Percentiles rank a stretch among this genome's conserved stretches.
Evolutionary conservation across 2,888 invertebrate genomes (phyloP).

Genomic region (Plutella xylostella): DNA sequence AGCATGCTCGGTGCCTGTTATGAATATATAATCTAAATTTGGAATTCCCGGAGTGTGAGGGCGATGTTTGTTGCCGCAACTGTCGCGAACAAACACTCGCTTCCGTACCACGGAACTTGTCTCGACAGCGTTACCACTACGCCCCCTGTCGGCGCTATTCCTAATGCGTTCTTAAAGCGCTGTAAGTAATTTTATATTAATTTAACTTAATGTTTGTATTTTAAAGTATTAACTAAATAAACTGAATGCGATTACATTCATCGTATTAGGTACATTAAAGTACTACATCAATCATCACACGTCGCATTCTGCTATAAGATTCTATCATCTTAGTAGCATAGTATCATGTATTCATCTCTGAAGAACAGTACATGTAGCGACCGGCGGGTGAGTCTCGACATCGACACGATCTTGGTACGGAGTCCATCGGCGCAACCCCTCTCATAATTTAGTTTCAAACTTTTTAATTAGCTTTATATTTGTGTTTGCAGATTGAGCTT

Average conservation of each 20-base stretch:
- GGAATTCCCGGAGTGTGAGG: constrained; percentile 62
- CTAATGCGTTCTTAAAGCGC: too few relatives aligned
- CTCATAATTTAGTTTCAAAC: constrained; percentile 70
- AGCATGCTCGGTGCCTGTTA: constrained; percentile 55
- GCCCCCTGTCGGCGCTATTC: not conserved
- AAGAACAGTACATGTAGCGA: too few relatives aligned
- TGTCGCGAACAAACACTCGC: constrained; percentile 51
- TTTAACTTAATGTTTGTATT: too few relatives aligned
- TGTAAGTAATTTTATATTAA: too few relatives aligned
- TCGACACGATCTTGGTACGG: constrained; percentile 58
- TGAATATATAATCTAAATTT: constrained; percentile 68
- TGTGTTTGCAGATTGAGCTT: constrained; percentile 70
- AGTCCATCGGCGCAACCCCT: constrained; percentile 61
- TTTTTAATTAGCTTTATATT: constrained; percentile 71
- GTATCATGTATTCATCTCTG: too few relatives aligned
- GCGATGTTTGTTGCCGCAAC: constrained; percentile 59
- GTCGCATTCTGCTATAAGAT: too few relatives aligned
- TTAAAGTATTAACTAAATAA: too few relatives aligned
- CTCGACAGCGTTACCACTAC: not conserved
- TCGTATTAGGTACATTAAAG: too few relatives aligned
- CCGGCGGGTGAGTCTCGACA: too few relatives aligned
- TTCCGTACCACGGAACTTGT: constrained; percentile 31
- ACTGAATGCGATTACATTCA: too few relatives aligned
- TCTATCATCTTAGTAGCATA: too few relatives aligned
- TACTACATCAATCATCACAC: too few relatives aligned